These are phyloP conservation scores for Hypotaenidia okinawae DNA, from an alignment of 2,797 vertebrate genomes.

Conservation along the genomic window DNA sequence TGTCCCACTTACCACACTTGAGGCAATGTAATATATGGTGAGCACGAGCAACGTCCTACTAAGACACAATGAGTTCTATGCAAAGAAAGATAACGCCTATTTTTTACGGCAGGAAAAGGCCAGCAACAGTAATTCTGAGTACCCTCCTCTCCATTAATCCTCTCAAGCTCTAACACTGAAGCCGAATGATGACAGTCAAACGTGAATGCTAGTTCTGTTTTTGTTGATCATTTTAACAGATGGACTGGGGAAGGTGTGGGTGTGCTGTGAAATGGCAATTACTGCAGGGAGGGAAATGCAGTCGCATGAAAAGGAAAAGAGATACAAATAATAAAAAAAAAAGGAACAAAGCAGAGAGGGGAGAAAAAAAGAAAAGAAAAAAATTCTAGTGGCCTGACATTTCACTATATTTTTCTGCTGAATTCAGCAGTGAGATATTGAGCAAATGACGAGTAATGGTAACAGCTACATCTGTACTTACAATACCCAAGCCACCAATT, in stretches of 20 bases:
- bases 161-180: neutral
- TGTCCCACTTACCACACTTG: neutral
- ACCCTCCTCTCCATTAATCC: conserved; percentile 2
- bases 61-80: neutral
- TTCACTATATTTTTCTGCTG: neutral
- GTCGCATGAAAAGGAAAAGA: conserved; percentile 7
- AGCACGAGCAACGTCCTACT: neutral
- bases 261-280: conserved; percentile 61
- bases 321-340: neutral
- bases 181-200: neutral
- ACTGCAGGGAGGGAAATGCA: conserved; percentile 38
- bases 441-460: neutral
- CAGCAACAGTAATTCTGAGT: neutral
- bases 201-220: neutral
- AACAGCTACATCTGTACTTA: conserved; percentile 12
- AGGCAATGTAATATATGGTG: neutral
- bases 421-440: conserved; percentile 21
- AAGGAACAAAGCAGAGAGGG: conserved; percentile 16
- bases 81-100: neutral
- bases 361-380: conserved; percentile 5
- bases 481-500: neutral
- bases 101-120: conserved; percentile 36
- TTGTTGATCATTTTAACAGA: conserved; percentile 58
- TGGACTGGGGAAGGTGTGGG: conserved; percentile 52
- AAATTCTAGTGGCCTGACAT: neutral